phyloP scores from a whole-genome alignment of 2,113 vertebrate species.

The Cyanocitta stelleri region DNA sequence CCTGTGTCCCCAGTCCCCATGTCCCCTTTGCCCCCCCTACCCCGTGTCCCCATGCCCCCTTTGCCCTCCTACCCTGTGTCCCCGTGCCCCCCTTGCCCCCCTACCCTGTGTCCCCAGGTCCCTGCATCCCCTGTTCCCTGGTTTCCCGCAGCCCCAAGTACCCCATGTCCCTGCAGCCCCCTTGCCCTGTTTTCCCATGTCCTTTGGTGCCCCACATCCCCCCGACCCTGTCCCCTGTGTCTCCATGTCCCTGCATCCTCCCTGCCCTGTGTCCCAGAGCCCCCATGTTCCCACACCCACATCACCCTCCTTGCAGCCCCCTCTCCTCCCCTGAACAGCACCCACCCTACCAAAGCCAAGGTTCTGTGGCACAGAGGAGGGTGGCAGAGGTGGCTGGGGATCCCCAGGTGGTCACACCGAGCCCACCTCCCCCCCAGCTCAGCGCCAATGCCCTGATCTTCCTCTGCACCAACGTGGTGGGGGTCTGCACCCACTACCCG shows the following conservation, averaged over 20 bases:
- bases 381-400: not conserved
- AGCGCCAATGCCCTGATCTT: slow-evolving; percentile 91
- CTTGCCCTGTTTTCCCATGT: not conserved
- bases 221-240: accelerated
- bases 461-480: slow-evolving; percentile 93
- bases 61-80: not conserved
- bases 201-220: not conserved
- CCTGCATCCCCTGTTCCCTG: not conserved
- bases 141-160: not conserved
- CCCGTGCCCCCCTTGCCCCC: not conserved
- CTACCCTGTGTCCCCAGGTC: not conserved
- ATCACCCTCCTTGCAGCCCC: not conserved
- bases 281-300: not conserved
- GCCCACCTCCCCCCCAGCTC: slow-evolving; percentile 68
- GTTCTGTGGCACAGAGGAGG: not conserved
- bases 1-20: not conserved
- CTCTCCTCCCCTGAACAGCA: not conserved
- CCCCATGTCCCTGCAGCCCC: not conserved
- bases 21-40: no score
- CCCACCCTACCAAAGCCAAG: not conserved
- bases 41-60: not conserved
- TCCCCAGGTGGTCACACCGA: not conserved
- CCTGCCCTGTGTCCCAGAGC: not conserved
- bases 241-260: not conserved
- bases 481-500: slow-evolving; percentile 94